Percentiles rank a stretch among this genome's conserved stretches.
These are phyloP conservation scores for Carassius auratus DNA, from an alignment of 2,113 vertebrate species.

Conservation along the genomic window DNA sequence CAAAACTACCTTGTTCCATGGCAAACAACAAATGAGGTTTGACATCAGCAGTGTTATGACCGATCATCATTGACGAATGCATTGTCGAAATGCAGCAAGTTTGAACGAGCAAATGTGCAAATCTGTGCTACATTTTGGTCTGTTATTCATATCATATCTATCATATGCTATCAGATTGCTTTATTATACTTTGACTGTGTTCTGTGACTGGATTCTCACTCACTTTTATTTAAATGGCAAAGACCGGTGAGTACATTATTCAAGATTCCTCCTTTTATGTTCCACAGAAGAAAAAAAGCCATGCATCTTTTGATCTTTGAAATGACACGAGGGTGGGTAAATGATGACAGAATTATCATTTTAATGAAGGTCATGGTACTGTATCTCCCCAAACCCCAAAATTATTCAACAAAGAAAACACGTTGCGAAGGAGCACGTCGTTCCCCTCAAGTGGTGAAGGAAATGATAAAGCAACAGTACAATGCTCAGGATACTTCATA, in stretches of 20 bases:
- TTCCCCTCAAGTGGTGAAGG: background rate
- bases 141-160: background rate
- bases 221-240: background rate
- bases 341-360: background rate
- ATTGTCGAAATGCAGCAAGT: background rate
- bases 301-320: background rate
- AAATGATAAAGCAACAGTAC: background rate
- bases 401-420: background rate
- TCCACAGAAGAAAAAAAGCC: background rate
- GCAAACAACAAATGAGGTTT: background rate
- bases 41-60: background rate
- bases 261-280: background rate
- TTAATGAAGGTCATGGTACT: constrained; percentile 4
- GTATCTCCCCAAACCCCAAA: background rate
- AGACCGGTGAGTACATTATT: background rate
- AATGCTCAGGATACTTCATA: background rate
- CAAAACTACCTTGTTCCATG: too few relatives aligned
- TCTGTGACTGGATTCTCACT: background rate
- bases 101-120: background rate
- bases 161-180: background rate
- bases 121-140: background rate
- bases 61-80: background rate
- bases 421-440: background rate
- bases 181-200: background rate
- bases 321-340: background rate